A percentile compares a stretch with the other conserved stretches of the same genome.
phyloP scores from a whole-genome alignment of 2,113 vertebrate genomes.

The Leptodactylus fuscus region DNA sequence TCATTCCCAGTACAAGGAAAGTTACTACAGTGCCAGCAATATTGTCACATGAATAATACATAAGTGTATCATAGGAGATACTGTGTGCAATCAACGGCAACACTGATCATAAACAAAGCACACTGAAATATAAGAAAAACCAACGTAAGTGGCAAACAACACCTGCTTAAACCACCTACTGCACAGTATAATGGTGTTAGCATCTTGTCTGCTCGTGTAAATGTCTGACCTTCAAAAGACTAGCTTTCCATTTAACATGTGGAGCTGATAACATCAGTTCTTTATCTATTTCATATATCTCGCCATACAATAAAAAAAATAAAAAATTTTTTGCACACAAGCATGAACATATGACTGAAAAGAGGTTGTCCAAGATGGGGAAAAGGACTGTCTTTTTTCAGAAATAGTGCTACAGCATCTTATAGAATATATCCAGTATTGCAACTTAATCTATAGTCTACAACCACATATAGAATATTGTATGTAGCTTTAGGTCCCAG shows the following conservation, averaged over 20 bases:
- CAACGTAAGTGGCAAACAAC: not conserved
- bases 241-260: not conserved
- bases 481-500: too few species aligned
- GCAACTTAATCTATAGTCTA: too few species aligned
- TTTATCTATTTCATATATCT: too few species aligned
- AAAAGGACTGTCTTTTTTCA: too few species aligned
- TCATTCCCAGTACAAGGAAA: conserved; percentile 41
- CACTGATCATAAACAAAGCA: conserved; percentile 48
- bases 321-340: too few species aligned
- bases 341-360: too few species aligned
- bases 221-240: not conserved
- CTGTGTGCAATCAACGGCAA: conserved; percentile 24
- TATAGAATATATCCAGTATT: too few species aligned
- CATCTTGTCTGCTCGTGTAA: not conserved
- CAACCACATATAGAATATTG: too few species aligned
- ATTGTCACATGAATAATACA: conserved; percentile 60
- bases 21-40: conserved; percentile 48
- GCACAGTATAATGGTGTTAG: not conserved
- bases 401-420: too few species aligned
- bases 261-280: not conserved
- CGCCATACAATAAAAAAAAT: too few species aligned
- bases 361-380: too few species aligned
- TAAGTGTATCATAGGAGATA: conserved; percentile 50
- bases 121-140: not conserved
- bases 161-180: not conserved